Evolutionary conservation across 2,113 vertebrate genomes (phyloP), one percentile per base, ranked within the genome.

Genomic region (Penelope pileata): DNA sequence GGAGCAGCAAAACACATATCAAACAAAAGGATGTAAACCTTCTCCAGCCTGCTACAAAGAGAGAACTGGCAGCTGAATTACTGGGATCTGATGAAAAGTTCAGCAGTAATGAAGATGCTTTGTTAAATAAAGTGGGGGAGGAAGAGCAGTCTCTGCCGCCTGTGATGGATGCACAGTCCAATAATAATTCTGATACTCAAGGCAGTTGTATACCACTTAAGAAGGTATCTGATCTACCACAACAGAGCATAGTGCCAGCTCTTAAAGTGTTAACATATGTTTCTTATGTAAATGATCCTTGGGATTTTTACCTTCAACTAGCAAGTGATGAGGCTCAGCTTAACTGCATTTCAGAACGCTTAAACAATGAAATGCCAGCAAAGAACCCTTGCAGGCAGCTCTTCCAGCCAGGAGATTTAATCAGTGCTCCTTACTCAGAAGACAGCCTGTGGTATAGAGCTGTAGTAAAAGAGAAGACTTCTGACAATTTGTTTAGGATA

Each of bases 221-320:
- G 70, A 98, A 97, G 90, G 72, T 98, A 11, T 73, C 91, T 67
- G 97, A 98, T 30, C 86, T 99, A 14, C 98, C 98, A 30, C 93
- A 96, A 69, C 98, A 98, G 88, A 91, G 34, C 1, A 82, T 99
- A 75, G 77, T 81, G 21, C 91, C 98, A 40, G 98, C 97, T 50
- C 94, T 98, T 95, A 97, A 98, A 90, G 96, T 94, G 12, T 97
- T 96, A 43, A 98, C 99, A 1, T 99, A 98, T 51, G 59, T 99
- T 81, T 99, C 99, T 6, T 98, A 99, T 18, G 97, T 97, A 87
- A 98, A 98, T 88, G 97, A 97, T 76, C 98, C 97, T 0, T 94
- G 89, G n/a, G 99, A 99, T 90, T 99, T 99, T 95, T 99, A 98
- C 63, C 96, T 99, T 83, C 99, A 99, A 2, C 88, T 98, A 21